Evolutionary conservation across 2,113 vertebrate species (phyloP).

Genomic region (Brachyhypopomus gauderio): DNA sequence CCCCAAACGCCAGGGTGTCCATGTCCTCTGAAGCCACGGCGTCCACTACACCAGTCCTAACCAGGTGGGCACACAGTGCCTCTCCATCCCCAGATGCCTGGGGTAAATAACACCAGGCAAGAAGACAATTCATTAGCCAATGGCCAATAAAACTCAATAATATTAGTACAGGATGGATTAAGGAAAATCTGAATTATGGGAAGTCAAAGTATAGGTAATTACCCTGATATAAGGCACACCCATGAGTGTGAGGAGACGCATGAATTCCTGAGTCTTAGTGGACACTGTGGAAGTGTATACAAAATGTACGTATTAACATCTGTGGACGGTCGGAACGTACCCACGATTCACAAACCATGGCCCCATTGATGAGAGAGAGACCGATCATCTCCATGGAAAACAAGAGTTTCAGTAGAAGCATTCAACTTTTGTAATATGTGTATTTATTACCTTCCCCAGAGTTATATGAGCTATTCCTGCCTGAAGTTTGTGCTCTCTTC

Average conservation of each 20-base stretch:
- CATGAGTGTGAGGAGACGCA: slow-evolving; percentile 69
- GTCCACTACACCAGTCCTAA: slow-evolving; percentile 65
- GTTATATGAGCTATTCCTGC: slow-evolving; percentile 52
- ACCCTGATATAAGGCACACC: slow-evolving; percentile 76
- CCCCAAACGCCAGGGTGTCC: slow-evolving; percentile 82
- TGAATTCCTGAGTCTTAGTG: slow-evolving; percentile 61
- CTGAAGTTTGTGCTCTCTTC: slow-evolving; percentile 69
- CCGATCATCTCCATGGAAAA: no score
- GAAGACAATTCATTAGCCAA: not conserved
- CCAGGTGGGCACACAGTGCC: slow-evolving; percentile 76
- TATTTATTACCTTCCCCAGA: slow-evolving; percentile 61
- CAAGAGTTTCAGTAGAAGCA: no score
- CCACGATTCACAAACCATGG: no score
- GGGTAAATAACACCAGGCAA: not conserved
- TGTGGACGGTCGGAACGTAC: no score
- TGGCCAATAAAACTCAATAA: no score
- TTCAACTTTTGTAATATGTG: no score
- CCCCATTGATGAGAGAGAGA: no score
- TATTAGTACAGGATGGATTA: not conserved
- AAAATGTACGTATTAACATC: not conserved
- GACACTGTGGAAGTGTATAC: slow-evolving; percentile 61
- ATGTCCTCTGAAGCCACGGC: slow-evolving; percentile 82
- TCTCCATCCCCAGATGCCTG: slow-evolving; percentile 81
- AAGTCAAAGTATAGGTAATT: not conserved
- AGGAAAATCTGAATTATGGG: no score